These are phyloP conservation scores for Pocillopora verrucosa DNA, from an alignment of 64 coral and sea anemone genomes.

Conservation along the genomic window DNA sequence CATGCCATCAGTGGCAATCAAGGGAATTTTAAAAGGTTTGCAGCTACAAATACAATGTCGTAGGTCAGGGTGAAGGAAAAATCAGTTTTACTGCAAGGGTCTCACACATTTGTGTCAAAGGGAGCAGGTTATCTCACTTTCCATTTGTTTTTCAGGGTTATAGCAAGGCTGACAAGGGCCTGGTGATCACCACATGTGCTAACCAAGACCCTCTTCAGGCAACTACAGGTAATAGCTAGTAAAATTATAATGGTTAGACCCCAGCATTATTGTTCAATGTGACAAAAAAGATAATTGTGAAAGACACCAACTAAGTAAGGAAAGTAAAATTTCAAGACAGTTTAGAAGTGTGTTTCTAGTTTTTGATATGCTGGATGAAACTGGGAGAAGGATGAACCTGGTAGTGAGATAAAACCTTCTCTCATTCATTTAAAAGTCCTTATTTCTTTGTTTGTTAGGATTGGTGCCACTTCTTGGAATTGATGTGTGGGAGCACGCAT, in stretches of 20 bases:
- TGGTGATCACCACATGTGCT: slow-evolving; percentile 77
- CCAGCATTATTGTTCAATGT: not conserved
- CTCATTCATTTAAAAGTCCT: not conserved
- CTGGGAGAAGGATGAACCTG: too few species aligned
- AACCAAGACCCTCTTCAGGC: slow-evolving; percentile 94
- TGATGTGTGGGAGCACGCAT: slow-evolving; percentile 98
- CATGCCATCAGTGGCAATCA: too few species aligned
- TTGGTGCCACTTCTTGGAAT: slow-evolving; percentile 89
- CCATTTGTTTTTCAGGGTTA: slow-evolving; percentile 64
- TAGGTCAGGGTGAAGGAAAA: too few species aligned
- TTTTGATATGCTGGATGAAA: too few species aligned
- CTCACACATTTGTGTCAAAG: not conserved
- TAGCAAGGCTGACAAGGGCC: slow-evolving; percentile 82
- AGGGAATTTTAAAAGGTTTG: too few species aligned
- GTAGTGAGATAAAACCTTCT: not conserved
- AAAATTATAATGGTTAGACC: not conserved
- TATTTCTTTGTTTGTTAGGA: slow-evolving; percentile 15
- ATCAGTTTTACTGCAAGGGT: too few species aligned
- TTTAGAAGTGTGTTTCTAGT: not conserved
- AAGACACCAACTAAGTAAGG: too few species aligned
- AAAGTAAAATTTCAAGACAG: not conserved
- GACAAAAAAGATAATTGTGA: too few species aligned
- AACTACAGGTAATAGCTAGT: slow-evolving; percentile 75
- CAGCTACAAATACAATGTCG: too few species aligned
- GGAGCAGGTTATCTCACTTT: not conserved